Percentiles rank a stretch among this genome's conserved stretches.
These are phyloP conservation scores for Mareca penelope DNA, from an alignment of 2,797 vertebrate genomes.

Conservation along the genomic window DNA sequence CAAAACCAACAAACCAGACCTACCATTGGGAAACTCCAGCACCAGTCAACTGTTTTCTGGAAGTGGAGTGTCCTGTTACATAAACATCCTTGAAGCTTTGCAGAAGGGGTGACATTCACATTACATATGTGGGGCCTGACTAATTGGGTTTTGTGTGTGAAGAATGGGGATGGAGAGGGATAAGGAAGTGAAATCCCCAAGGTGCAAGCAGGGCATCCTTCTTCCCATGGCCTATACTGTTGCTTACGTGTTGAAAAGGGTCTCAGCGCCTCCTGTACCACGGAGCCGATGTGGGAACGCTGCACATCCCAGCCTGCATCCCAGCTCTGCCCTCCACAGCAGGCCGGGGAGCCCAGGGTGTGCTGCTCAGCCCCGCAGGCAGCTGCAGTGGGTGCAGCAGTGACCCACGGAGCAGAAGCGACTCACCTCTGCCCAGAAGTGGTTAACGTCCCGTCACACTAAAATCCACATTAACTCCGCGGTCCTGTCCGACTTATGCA, in stretches of 20 bases:
- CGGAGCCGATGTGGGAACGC: conserved; percentile 16
- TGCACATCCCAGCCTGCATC: not conserved
- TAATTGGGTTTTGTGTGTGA: conserved; percentile 65
- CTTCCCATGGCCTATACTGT: conserved; percentile 58
- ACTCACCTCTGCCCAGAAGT: not conserved
- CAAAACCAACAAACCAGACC: not conserved
- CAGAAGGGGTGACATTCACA: conserved; percentile 56
- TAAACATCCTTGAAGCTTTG: conserved; percentile 68
- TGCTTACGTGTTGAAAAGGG: conserved; percentile 52
- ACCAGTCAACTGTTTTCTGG: conserved; percentile 39
- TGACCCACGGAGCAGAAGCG: not conserved
- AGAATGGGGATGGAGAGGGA: conserved; percentile 19
- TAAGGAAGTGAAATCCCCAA: conserved; percentile 70
- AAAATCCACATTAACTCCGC: not conserved
- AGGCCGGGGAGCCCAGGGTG: not conserved
- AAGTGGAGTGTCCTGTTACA: conserved; percentile 57
- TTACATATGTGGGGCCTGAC: conserved; percentile 30
- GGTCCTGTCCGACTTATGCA: not conserved
- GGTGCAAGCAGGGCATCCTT: conserved; percentile 63
- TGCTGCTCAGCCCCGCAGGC: not conserved
- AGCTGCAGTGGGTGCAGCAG: not conserved
- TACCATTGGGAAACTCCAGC: conserved; percentile 35
- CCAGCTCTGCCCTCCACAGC: not conserved
- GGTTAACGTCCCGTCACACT: fast-evolving
- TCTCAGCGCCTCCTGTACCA: conserved; percentile 12